Base-by-base conservation (phyloP, 2,113 vertebrate species). In the Salminus brasiliensis region DNA sequence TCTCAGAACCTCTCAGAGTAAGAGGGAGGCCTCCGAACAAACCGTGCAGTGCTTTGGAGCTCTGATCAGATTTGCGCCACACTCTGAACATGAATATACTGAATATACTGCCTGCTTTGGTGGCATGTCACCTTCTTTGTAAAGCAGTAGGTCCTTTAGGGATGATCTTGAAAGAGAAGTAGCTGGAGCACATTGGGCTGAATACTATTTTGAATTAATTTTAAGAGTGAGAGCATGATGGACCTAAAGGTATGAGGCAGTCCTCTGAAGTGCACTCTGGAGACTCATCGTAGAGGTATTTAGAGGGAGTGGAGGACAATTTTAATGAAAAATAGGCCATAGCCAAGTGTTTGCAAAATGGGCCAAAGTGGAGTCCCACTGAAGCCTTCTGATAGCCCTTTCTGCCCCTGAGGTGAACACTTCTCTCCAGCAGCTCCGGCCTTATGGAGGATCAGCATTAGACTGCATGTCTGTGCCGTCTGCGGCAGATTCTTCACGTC, bases 211-310 rank as follows among this genome's bases (percentile, higher is more conserved):
- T 25, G 53, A 21, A n/a, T 53, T 25, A n/a, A 18, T 34, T 47
- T n/a, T 49, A 53, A 32, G 29, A 23, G 27, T 53, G 13, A 32
- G 68, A 32, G 32, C 43, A 70, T 29, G 23, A 18, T 63, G 27
- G 10, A 12, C 36, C 29, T 7, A 27, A 63, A 30, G 25, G 30
- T 55, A 11, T 36, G 39, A 36, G 27, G 34, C n/a, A 36, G 62
- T 23, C 29, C 21, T 60, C 6, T 25, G 29, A n/a, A 65, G 23
- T 60, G 5, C 55, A 41, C 34, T 15, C 5, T 63, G 36, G 10
- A 15, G 45, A 63, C 30, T 39, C 16, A 66, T 9, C 43, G 36
- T 18, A 18, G n/a, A 71, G 43, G 41, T 70, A 47, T 70, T 79
- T 39, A 53, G 34, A 66, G 21, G 1, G 15, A 49, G 52, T 12